phyloP scores from a whole-genome alignment of 1,140 invertebrate genomes.

The Lasioglossum baleicum region DNA sequence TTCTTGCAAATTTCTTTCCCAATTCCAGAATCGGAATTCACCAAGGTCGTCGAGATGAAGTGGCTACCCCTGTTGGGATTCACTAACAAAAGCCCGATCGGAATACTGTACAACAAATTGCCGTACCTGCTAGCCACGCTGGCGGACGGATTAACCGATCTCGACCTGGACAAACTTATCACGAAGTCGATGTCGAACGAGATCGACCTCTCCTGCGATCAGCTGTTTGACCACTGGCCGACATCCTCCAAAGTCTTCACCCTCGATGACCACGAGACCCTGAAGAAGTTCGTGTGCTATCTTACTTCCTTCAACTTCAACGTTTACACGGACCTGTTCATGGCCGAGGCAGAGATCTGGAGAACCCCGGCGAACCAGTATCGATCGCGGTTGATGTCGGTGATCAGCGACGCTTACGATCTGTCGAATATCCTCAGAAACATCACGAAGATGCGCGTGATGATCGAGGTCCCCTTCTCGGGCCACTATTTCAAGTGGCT shows the following conservation, averaged over 20 bases:
- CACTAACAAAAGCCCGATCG: slow-evolving; percentile 60
- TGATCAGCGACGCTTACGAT: slow-evolving; percentile 62
- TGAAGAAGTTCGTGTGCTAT: slow-evolving; percentile 73
- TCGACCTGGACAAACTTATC: slow-evolving; percentile 56
- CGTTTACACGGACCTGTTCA: slow-evolving; percentile 64
- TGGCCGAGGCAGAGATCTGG: slow-evolving; percentile 60
- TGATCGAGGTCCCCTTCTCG: slow-evolving; percentile 60
- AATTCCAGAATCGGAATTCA: not conserved
- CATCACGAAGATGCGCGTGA: slow-evolving; percentile 26
- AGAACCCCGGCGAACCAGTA: slow-evolving; percentile 60
- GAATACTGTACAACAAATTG: slow-evolving; percentile 63
- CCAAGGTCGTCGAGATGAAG: slow-evolving; percentile 50
- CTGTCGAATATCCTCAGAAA: slow-evolving; percentile 37
- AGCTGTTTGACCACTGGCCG: slow-evolving; percentile 63
- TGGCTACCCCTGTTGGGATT: slow-evolving; percentile 71
- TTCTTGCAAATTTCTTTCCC: too few relatives aligned
- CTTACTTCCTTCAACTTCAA: slow-evolving; percentile 69
- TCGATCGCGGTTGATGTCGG: slow-evolving; percentile 46
- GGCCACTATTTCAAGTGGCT: slow-evolving; percentile 55
- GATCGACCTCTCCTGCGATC: slow-evolving; percentile 53
- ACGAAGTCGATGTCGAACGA: slow-evolving; percentile 26
- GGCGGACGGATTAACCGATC: slow-evolving; percentile 68
- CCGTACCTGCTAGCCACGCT: slow-evolving; percentile 68
- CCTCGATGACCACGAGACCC: slow-evolving; percentile 61
- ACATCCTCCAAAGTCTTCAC: slow-evolving; percentile 60